Conservation (phyloP, 2,113 vertebrate species). For the Antechinus flavipes region DNA sequence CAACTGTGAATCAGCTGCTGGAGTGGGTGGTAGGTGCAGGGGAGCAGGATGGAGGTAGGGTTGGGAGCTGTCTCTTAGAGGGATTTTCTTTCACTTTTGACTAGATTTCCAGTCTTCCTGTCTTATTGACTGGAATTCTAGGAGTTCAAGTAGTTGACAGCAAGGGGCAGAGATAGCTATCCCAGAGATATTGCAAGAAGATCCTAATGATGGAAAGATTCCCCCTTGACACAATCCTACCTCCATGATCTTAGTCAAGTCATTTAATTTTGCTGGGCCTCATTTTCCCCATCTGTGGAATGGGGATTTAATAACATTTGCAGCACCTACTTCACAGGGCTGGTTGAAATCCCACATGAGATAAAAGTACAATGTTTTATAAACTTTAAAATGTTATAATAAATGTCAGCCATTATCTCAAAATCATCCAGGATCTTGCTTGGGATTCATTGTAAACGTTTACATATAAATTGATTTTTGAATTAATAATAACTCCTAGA, state of each 20-base stretch:
- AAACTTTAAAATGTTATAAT: not conserved
- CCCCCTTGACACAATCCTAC: not conserved
- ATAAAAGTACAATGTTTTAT: not conserved
- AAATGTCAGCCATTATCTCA: not conserved
- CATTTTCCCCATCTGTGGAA: not conserved
- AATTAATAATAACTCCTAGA: not conserved
- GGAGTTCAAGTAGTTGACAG: not conserved
- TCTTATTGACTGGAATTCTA: not conserved
- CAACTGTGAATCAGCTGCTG: too few species aligned
- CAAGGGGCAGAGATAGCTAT: not conserved
- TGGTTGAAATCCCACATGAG: not conserved
- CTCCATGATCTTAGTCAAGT: not conserved
- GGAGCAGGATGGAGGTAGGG: not conserved
- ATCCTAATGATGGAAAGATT: not conserved
- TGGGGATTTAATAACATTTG: not conserved
- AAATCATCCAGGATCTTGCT: not conserved
- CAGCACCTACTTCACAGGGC: not conserved
- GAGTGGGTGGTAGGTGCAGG: too few species aligned
- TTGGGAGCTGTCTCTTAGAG: not conserved
- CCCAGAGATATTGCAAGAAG: not conserved
- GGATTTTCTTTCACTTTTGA: not conserved
- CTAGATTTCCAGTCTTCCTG: not conserved
- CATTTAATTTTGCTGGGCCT: not conserved
- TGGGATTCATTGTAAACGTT: not conserved
- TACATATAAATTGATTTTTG: not conserved